phyloP scores from a whole-genome alignment of 2,797 vertebrate species.

The Ispidina lecontei region DNA sequence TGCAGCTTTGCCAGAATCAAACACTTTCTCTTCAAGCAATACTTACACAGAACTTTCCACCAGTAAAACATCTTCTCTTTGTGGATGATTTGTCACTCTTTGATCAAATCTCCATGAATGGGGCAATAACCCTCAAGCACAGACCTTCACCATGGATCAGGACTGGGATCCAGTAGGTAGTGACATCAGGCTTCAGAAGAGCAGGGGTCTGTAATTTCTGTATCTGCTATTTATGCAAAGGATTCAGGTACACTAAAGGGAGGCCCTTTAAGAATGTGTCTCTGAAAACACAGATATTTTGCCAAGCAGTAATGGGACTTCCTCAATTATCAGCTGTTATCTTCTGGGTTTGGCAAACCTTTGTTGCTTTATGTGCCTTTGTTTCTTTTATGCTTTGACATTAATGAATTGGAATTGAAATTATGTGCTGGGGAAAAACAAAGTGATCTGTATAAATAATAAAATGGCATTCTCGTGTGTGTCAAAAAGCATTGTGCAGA shows the following conservation, averaged over 20 bases:
- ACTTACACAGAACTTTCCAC: neutral
- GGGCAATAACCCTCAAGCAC: neutral
- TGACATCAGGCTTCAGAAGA: neutral
- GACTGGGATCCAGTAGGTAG: neutral
- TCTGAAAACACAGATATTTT: conserved; percentile 30
- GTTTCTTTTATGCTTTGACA: conserved; percentile 52
- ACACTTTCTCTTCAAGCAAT: neutral
- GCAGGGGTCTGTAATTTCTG: neutral
- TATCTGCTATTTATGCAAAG: conserved; percentile 9
- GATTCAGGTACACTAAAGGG: conserved; percentile 24
- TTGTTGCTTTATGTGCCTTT: conserved; percentile 19
- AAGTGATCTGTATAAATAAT: conserved; percentile 49
- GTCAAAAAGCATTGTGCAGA: conserved; percentile 28
- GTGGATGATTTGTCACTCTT: neutral
- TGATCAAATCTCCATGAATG: neutral
- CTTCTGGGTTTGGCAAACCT: conserved; percentile 51
- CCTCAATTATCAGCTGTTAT: conserved; percentile 62
- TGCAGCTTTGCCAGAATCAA: neutral
- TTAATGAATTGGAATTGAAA: conserved; percentile 61
- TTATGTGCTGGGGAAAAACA: conserved; percentile 37
- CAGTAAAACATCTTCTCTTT: neutral
- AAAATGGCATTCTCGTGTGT: conserved; percentile 5
- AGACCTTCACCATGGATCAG: neutral
- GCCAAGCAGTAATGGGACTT: conserved; percentile 56
- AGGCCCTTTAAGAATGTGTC: conserved; percentile 49